A percentile compares a stretch with the other conserved stretches of the same genome.
These are phyloP conservation scores for Pyrochroa serraticornis DNA, from an alignment of 2,888 invertebrate species.

Conservation along the genomic window DNA sequence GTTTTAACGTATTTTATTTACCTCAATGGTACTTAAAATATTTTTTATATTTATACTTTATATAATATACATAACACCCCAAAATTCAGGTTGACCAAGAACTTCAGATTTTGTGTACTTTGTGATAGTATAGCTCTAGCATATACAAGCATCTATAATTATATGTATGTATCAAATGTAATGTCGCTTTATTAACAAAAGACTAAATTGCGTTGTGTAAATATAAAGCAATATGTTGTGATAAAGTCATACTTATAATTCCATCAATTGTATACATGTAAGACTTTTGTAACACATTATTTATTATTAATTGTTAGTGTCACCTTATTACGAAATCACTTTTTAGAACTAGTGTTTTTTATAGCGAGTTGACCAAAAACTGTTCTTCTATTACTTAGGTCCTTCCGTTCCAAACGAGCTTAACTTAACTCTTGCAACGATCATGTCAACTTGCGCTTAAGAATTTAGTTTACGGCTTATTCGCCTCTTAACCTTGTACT, in stretches of 20 bases:
- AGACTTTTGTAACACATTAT: not conserved
- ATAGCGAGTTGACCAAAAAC: too few species aligned
- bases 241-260: constrained; percentile 25
- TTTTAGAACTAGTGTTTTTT: too few species aligned
- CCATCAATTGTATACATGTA: constrained; percentile 6
- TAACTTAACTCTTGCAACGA: too few species aligned
- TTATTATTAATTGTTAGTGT: not conserved
- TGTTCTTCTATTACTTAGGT: too few species aligned
- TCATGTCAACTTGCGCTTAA: too few species aligned
- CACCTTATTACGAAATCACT: too few species aligned
- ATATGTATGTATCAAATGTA: constrained; percentile 1
- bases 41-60: not conserved
- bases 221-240: constrained; percentile 31
- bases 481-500: too few species aligned
- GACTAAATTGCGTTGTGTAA: constrained; percentile 10
- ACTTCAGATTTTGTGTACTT: constrained; percentile 6
- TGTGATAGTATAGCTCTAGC: not conserved
- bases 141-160: not conserved
- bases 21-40: not conserved
- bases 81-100: too few species aligned
- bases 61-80: too few species aligned
- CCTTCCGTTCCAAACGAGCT: too few species aligned
- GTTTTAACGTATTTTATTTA: too few species aligned
- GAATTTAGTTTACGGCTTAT: too few species aligned
- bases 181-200: constrained; percentile 20